Evolutionary conservation across 1,140 invertebrate species (phyloP).

Genomic region (Nymphalis io): DNA sequence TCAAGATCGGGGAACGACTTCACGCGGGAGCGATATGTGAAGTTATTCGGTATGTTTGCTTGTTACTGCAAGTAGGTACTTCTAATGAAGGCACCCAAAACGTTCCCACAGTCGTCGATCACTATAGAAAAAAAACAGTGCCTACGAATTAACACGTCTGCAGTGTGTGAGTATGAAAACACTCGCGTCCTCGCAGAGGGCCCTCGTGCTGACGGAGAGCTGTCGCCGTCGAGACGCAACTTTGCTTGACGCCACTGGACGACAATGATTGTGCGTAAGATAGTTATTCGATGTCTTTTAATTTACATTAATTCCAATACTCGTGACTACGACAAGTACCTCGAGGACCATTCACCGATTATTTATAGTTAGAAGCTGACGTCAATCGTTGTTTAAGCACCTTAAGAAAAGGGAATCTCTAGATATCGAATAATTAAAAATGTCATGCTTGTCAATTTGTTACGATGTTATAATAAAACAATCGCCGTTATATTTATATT

Average conservation of each 20-base stretch:
- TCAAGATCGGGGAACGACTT: constrained; percentile 63
- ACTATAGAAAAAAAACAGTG: constrained; percentile 75
- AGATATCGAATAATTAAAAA: constrained; percentile 38
- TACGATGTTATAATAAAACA: constrained; percentile 30
- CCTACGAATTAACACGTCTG: constrained; percentile 79
- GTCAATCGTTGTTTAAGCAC: constrained; percentile 44
- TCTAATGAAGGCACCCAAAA: constrained; percentile 73
- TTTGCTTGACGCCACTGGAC: constrained; percentile 50
- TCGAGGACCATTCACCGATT: constrained; percentile 53
- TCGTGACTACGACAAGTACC: constrained; percentile 38
- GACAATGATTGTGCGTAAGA: constrained; percentile 58
- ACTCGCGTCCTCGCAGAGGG: constrained; percentile 66
- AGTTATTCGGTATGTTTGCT: constrained; percentile 72
- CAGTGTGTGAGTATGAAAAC: constrained; percentile 77
- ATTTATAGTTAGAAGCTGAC: constrained; percentile 50
- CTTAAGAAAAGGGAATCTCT: constrained; percentile 20
- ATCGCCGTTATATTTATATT: constrained; percentile 31
- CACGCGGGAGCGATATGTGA: constrained; percentile 68
- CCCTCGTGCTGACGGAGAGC: constrained; percentile 73
- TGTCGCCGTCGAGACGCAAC: constrained; percentile 52
- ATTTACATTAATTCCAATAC: constrained; percentile 76
- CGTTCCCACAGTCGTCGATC: constrained; percentile 79
- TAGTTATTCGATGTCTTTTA: constrained; percentile 70
- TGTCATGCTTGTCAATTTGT: constrained; percentile 18
- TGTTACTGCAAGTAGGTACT: constrained; percentile 71